Base-by-base conservation (phyloP, 2,888 invertebrate species). In the Hemithea aestivaria region DNA sequence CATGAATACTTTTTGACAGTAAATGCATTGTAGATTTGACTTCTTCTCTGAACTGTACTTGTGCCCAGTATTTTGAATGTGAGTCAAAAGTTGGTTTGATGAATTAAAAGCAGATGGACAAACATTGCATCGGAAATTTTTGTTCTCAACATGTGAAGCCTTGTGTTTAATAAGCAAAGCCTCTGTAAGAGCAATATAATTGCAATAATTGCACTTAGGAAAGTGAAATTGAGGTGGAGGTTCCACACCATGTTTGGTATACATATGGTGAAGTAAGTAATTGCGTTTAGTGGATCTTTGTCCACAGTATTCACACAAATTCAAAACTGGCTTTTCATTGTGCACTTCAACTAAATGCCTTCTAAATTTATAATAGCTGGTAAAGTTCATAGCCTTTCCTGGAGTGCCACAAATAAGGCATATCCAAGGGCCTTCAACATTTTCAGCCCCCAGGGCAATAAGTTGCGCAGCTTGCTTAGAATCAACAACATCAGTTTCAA, bases 251-350 rank as follows among this genome's bases (percentile, higher is more conserved):
- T 96, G 96, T 60, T 94, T 94, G 1, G 92, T 91, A 56, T 92
- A 93, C 67, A 94, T 79, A 69, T 96, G 96, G 68, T 94, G 93
- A 58, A 93, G 81, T 42, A 95, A 83, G 47, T 93, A 89, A 54
- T 93, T 93, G 49, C 93, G 89, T 59, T 92, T 94, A 1, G 84
- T 81, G 10, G 94, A 92, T 59, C 91, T 91, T 63, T 93, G 91
- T 0, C 96, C 96, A 76, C 96, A 96, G 57, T 94, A 92, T 66
- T 96, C 95, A 74, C 96, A 96, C 21, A 95, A 90, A 24, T 91
- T 90, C 1, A 91, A 81, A 65, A 95, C 92, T 43, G 94, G 93
- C 51, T 91, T 91, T 59, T 94, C 93, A 59, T 92, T 91, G 58
- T 96, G 96, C 0, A 93, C 90, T 51, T 94, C 93, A 6, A 93